Percentiles rank a stretch among this genome's conserved stretches.
Evolutionary conservation across 1,140 invertebrate genomes (phyloP).

Genomic region (Pentalonia nigronervosa): DNA sequence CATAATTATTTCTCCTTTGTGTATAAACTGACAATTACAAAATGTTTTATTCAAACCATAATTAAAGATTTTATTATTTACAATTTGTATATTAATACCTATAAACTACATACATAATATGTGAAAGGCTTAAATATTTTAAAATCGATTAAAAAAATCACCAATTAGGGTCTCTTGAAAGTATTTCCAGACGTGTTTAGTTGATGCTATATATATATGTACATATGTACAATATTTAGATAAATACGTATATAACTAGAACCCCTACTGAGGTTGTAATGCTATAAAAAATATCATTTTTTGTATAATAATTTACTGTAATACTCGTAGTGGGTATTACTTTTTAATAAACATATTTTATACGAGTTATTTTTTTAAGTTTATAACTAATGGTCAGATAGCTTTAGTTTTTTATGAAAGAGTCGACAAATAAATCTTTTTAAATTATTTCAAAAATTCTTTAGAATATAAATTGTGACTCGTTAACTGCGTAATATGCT

Average conservation of each 20-base stretch:
- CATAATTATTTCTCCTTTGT: background rate
- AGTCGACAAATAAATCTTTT: background rate
- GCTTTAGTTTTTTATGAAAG: background rate
- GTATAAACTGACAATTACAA: background rate
- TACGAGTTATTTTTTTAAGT: background rate
- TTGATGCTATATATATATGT: no score
- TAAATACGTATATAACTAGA: background rate
- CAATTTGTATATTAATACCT: background rate
- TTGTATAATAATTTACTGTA: background rate
- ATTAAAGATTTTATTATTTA: background rate
- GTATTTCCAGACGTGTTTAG: background rate
- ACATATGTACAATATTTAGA: background rate
- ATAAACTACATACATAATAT: background rate
- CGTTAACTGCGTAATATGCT: background rate
- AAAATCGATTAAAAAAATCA: background rate
- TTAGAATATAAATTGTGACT: background rate
- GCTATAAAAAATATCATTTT: constrained; percentile 4
- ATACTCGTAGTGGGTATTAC: constrained; percentile 1
- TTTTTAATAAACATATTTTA: background rate
- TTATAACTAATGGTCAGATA: background rate
- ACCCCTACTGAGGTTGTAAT: background rate
- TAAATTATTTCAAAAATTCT: background rate
- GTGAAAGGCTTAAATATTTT: background rate
- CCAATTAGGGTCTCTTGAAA: background rate
- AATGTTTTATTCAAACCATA: background rate